Conservation (phyloP, 2,888 invertebrate species). For the Chrysomela aeneicollis region DNA sequence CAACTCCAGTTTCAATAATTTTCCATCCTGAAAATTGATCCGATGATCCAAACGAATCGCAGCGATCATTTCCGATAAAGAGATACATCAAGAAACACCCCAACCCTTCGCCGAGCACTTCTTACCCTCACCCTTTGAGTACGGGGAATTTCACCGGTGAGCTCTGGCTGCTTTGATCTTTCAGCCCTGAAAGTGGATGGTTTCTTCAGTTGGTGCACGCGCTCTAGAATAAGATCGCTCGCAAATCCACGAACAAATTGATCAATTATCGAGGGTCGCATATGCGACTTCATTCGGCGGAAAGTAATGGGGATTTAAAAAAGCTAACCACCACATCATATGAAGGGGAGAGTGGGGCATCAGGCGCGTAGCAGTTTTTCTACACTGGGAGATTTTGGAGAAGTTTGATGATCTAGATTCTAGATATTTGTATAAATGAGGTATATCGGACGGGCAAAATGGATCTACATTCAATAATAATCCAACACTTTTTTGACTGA, state of each 20-base stretch:
- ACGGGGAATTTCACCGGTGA: constrained; percentile 30
- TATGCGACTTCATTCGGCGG: background rate
- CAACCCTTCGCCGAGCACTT: constrained; percentile 19
- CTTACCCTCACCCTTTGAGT: constrained; percentile 28
- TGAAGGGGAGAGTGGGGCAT: too few species aligned
- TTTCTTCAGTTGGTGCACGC: background rate
- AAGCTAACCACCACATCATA: too few species aligned
- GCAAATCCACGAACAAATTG: constrained; percentile 18
- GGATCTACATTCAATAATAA: too few species aligned
- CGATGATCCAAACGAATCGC: constrained; percentile 21
- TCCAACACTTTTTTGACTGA: too few species aligned
- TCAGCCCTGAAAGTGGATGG: constrained; percentile 27
- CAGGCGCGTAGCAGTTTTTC: too few species aligned
- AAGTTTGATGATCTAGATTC: too few species aligned
- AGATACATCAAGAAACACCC: constrained; percentile 21
- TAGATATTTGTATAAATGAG: too few species aligned
- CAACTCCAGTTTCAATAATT: background rate
- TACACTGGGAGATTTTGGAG: too few species aligned
- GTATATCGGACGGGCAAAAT: too few species aligned
- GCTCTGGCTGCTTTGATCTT: constrained; percentile 31
- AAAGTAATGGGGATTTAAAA: background rate
- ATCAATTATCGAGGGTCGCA: constrained; percentile 5
- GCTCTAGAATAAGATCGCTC: background rate
- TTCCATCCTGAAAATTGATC: background rate
- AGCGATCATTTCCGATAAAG: constrained; percentile 26